Base-by-base conservation (phyloP, 2,797 vertebrate species). In the Gastrophryne carolinensis region DNA sequence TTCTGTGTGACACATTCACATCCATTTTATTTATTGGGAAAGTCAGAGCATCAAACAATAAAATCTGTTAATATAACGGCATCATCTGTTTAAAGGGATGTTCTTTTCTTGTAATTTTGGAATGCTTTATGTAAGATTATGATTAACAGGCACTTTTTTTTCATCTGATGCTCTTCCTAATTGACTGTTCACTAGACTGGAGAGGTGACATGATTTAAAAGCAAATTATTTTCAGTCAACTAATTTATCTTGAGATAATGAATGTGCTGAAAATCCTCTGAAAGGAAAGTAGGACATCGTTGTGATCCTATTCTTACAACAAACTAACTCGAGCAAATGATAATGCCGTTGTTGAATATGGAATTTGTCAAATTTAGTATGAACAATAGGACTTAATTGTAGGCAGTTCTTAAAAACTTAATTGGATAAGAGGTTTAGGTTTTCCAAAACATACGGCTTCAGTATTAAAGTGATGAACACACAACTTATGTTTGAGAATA, bases 201-300 rank as follows among this genome's bases (percentile, higher is more conserved):
- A 77, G 13, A n/a, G 65, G 80, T 66, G 79, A 80, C 62, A 69
- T 74, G 29, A 79, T 11, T 75, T 63, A 79, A 77, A 84, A 81
- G 32, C 1, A 80, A 79, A 68, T 82, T 78, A 39, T 79, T 82
- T 81, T 81, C 58, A 75, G 69, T 82, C 65, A 81, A 27, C 78
- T 53, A 66, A 8, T 81, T 81, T 82, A 80, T 74, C 61, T 80
- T 50, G 73, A 23, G 58, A 53, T 81, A 82, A 85, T 78, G 61
- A 83, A 71, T 71, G 58, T 77, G 75, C 66, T 49, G 50, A 49
- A 77, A 79, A 81, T 44, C 24, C 74, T 50, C 39, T 60, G 52
- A n/a, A 71, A 47, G 0, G 0, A 74, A 75, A 58, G 73, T 35
- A 80, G 47, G 49, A 34, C 77, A 75, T 80, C 74, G 77, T 79